Evolutionary conservation across 2,797 vertebrate species (phyloP).

Genomic region (Acanthis flammea): DNA sequence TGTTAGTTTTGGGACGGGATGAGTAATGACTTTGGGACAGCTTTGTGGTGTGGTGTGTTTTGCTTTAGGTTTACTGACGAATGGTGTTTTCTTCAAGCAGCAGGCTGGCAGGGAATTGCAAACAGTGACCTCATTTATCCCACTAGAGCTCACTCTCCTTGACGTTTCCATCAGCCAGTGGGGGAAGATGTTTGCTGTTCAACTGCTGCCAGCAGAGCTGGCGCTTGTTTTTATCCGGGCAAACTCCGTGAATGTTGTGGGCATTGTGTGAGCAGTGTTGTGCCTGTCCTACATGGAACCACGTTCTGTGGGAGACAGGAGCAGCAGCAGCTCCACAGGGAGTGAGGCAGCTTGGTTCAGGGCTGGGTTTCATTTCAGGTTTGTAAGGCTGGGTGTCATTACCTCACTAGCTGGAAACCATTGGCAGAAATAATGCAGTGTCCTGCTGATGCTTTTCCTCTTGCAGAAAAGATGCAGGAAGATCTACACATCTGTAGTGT

Average conservation of each 20-base stretch:
- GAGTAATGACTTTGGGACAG: neutral
- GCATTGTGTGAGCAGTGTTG: neutral
- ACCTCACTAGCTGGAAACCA: neutral
- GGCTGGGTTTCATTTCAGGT: neutral
- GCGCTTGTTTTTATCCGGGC: neutral
- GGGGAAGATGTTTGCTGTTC: constrained; percentile 19
- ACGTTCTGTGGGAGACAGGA: neutral
- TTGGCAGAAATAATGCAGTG: neutral
- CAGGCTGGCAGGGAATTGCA: constrained; percentile 36
- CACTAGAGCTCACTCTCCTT: neutral
- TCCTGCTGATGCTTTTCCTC: neutral
- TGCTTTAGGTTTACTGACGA: constrained; percentile 27
- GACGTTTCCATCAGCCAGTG: constrained; percentile 31
- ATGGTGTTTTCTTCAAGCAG: constrained; percentile 30
- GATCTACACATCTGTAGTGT: neutral
- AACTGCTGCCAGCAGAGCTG: constrained; percentile 31
- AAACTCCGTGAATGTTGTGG: neutral
- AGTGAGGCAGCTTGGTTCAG: neutral
- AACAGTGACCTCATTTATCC: constrained; percentile 48
- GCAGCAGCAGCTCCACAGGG: neutral
- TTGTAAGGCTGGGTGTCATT: neutral
- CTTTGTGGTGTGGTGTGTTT: neutral
- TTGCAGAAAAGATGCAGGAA: neutral
- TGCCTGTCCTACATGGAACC: neutral
- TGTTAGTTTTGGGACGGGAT: neutral